Base-by-base conservation (phyloP, 2,888 invertebrate genomes). In the Drosophila vallismaia region DNA sequence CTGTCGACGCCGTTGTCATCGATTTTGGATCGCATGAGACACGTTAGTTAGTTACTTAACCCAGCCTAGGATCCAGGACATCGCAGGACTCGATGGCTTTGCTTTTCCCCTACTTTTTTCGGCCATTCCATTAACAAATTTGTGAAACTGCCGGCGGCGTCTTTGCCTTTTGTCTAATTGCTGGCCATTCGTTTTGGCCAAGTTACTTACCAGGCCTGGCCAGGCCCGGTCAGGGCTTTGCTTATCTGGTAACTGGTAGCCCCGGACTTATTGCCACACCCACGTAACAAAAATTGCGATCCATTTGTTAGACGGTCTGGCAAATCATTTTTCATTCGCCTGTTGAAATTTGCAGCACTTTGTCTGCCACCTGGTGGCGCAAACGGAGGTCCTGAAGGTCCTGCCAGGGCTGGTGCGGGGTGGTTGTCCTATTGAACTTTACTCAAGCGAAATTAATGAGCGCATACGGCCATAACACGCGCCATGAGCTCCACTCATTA, bases 391-490 rank as follows among this genome's bases (percentile, higher is more conserved):
- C 28, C 28, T 28, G 28, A 2, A 19, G 19, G 28, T 28, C 28
- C 5, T 28, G 28, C 28, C 26, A 8, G 6, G 7, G 31, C 55
- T 0, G 5, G 31, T n/a, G 51, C 3, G 8, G 12, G 46, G 54
- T 24, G 24, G 24, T 24, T 26, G 38, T 57, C 72, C 77, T 78
- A 86, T 86, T 86, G 81, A 86, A 84, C 82, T 86, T 76, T 82
- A 82, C 54, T 86, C 71, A 86, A 72, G 85, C 68, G 81, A 86
- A 82, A 82, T 86, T 82, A 82, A 82, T 82, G 87, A 82, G 86
- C 87, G 81, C 78, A 80, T 77, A 77, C 67, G 75, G 71, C 66
- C 75, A 72, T 75, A 83, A 71, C 73, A 80, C 84, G 78, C 85
- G 73, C 68, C 81, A 50, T 55, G 31, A 66, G 85, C 64, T 63